Conservation (phyloP, 53 echinoderm and acorn worm genomes). For the Mesocentrotus franciscanus region DNA sequence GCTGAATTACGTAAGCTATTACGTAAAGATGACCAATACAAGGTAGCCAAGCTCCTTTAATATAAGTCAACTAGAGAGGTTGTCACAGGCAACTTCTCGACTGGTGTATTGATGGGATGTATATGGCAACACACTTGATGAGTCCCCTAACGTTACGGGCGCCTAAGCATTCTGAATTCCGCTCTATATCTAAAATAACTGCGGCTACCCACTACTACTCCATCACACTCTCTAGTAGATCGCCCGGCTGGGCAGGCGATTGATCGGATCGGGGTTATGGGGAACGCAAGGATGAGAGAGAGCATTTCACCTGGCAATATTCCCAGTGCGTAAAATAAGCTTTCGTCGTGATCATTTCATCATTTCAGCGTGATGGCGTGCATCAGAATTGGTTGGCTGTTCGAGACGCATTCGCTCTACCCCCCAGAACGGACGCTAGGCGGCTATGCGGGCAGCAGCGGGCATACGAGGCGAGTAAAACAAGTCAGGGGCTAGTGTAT, state of each 20-base stretch:
- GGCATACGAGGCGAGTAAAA: too few relatives aligned
- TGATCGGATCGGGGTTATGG: background rate
- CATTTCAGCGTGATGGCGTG: background rate
- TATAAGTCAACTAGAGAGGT: too few relatives aligned
- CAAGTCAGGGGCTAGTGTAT: background rate
- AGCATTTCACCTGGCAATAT: background rate
- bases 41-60: background rate
- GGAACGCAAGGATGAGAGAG: background rate
- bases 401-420: background rate
- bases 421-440: background rate
- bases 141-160: background rate
- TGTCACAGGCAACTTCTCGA: too few relatives aligned
- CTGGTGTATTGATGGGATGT: background rate
- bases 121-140: background rate
- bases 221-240: background rate
- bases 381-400: background rate
- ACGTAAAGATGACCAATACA: background rate
- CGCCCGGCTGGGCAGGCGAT: slow-evolving; percentile 25
- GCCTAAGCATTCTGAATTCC: background rate
- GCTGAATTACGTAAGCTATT: too few relatives aligned
- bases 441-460: background rate
- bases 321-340: background rate
- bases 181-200: background rate
- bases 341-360: background rate
- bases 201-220: background rate